phyloP scores from a whole-genome alignment of 1,140 invertebrate species.

The Neomicropteryx cornuta region DNA sequence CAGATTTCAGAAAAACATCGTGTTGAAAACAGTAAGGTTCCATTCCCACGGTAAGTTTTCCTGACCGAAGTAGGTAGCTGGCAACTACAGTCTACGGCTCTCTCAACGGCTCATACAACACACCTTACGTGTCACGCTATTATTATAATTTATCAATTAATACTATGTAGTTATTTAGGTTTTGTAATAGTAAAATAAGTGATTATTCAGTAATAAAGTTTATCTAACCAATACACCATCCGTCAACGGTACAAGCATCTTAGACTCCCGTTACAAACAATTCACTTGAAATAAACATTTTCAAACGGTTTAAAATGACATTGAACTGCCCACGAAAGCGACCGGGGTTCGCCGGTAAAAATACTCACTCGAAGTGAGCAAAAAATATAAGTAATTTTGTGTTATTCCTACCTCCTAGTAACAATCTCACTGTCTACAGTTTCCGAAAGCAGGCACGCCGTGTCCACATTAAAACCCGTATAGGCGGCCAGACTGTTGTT shows the following conservation, averaged over 20 bases:
- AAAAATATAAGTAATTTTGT: slow-evolving; percentile 7
- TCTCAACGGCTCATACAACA: too few species aligned
- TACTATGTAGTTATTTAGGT: too few species aligned
- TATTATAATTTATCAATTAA: too few species aligned
- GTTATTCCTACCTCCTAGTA: slow-evolving; percentile 23
- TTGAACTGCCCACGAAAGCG: too few species aligned
- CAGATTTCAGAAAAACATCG: too few species aligned
- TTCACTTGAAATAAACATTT: neutral
- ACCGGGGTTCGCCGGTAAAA: slow-evolving; percentile 1
- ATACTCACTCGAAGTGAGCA: neutral
- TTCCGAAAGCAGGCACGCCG: slow-evolving; percentile 40
- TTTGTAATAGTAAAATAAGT: too few species aligned
- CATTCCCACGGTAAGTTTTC: too few species aligned
- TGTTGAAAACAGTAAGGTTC: too few species aligned
- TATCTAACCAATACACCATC: slow-evolving; percentile 1
- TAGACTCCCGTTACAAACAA: neutral
- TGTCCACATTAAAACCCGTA: slow-evolving; percentile 39
- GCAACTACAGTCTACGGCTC: too few species aligned
- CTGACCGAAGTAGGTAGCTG: too few species aligned
- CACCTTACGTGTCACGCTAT: too few species aligned
- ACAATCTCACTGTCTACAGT: slow-evolving; percentile 48
- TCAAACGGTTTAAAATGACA: neutral
- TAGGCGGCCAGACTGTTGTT: slow-evolving; percentile 41
- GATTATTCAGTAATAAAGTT: too few species aligned
- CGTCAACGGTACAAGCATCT: neutral